phyloP scores from a whole-genome alignment of 2,888 invertebrate genomes.

The Tipula unca region DNA sequence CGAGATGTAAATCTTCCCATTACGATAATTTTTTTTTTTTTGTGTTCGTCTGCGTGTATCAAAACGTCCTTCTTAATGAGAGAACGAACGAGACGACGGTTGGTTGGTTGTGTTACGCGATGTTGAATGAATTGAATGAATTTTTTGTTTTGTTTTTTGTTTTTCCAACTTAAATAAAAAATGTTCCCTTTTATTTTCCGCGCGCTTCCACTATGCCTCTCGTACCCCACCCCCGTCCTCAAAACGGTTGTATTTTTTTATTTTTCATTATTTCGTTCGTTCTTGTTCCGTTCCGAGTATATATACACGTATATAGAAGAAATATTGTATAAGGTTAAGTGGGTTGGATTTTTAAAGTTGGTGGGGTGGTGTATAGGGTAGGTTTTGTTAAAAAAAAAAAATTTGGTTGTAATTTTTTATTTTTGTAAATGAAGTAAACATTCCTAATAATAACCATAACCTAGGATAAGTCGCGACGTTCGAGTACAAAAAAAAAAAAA shows the following conservation, averaged over 20 bases:
- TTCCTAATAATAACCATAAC: conserved; percentile 19
- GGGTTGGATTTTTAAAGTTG: not conserved
- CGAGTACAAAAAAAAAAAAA: conserved; percentile 8
- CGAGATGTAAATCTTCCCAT: no score
- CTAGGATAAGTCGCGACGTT: conserved; percentile 19
- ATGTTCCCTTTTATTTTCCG: not conserved
- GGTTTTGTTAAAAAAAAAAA: not conserved
- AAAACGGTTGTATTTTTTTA: conserved; percentile 1
- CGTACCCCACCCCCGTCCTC: not conserved
- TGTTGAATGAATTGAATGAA: not conserved
- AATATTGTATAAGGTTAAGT: not conserved
- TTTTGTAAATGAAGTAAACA: conserved; percentile 19
- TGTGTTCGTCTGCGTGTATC: no score
- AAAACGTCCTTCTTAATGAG: no score
- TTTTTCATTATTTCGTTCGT: not conserved
- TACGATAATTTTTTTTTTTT: no score
- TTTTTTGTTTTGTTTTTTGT: not conserved
- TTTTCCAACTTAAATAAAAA: not conserved
- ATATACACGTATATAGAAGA: not conserved
- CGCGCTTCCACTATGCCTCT: not conserved
- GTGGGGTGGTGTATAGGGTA: not conserved
- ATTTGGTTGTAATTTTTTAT: conserved; percentile 3
- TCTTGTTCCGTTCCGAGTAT: not conserved
- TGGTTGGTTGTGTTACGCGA: no score
- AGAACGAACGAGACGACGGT: no score